Evolutionary conservation across 2,888 invertebrate genomes (phyloP).

Genomic region (Mythimna ferrago): DNA sequence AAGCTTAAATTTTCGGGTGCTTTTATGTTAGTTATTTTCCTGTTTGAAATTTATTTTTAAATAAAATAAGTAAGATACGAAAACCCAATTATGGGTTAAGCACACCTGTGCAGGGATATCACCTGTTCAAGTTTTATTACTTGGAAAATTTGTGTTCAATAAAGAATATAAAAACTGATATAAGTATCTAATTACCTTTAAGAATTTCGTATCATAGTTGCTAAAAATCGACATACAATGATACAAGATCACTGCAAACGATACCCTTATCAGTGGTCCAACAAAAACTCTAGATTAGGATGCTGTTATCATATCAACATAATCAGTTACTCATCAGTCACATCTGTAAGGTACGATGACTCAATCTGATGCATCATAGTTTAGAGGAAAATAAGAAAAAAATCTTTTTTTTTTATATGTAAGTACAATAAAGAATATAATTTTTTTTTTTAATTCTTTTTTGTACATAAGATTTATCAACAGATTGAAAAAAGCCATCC

Average conservation of each 20-base stretch:
- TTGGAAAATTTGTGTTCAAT: too few relatives aligned
- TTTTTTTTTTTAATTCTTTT: too few relatives aligned
- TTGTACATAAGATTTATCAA: too few relatives aligned
- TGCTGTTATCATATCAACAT: conserved; percentile 13
- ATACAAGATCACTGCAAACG: conserved; percentile 16
- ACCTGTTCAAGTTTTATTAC: too few relatives aligned
- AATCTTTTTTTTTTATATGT: too few relatives aligned
- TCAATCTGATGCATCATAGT: conserved; percentile 38
- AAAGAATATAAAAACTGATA: background rate
- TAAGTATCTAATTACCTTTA: conserved; percentile 23
- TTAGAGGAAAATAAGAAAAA: background rate
- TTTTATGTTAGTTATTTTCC: too few relatives aligned
- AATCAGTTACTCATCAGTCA: conserved; percentile 27
- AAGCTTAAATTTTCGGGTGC: too few relatives aligned
- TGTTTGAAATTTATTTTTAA: too few relatives aligned
- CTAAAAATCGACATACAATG: conserved; percentile 6
- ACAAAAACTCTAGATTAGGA: conserved; percentile 26
- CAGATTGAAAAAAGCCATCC: background rate
- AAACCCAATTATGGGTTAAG: too few relatives aligned
- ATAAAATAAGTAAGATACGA: too few relatives aligned
- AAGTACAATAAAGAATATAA: too few relatives aligned
- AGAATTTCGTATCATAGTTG: conserved; percentile 8
- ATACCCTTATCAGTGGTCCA: conserved; percentile 21
- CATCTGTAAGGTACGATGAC: conserved; percentile 32
- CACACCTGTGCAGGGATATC: too few relatives aligned